phyloP scores from a whole-genome alignment of 30 jellyfish, hydroid and myxozoan genomes.

The Morbakka virulenta region DNA sequence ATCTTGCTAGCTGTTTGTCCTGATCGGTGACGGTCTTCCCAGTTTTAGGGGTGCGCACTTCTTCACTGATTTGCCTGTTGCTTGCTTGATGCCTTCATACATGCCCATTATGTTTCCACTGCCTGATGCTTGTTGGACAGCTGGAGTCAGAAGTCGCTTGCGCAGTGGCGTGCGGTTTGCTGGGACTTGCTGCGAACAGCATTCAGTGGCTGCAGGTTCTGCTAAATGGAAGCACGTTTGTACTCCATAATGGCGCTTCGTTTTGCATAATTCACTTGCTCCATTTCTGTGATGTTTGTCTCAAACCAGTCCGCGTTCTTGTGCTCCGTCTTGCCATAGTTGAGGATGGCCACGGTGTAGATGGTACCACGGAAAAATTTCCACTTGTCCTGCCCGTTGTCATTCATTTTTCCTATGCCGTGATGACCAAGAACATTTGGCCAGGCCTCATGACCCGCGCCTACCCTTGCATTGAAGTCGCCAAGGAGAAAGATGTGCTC shows the following conservation, averaged over 20 bases:
- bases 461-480: no score
- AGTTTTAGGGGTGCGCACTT: neutral
- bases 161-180: constrained; percentile 5
- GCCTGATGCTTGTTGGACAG: neutral
- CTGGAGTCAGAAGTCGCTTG: constrained; percentile 44
- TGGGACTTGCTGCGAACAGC: constrained; percentile 16
- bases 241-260: neutral
- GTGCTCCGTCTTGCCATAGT: neutral
- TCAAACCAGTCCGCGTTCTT: constrained; percentile 2
- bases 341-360: no score
- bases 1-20: no score
- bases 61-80: no score
- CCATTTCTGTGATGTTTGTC: neutral
- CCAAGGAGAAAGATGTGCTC: constrained; percentile 5
- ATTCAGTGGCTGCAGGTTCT: neutral
- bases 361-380: neutral
- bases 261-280: constrained; percentile 6
- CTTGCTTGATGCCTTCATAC: constrained; percentile 41
- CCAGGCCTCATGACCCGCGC: no score
- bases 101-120: constrained; percentile 7
- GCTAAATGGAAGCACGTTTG: neutral
- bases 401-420: no score
- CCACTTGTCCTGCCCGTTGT: no score
- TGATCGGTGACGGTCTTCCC: constrained; percentile 19
- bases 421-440: no score